These are phyloP conservation scores for Drepanosiphum platanoidis DNA, from an alignment of 2,888 invertebrate species.

Conservation along the genomic window DNA sequence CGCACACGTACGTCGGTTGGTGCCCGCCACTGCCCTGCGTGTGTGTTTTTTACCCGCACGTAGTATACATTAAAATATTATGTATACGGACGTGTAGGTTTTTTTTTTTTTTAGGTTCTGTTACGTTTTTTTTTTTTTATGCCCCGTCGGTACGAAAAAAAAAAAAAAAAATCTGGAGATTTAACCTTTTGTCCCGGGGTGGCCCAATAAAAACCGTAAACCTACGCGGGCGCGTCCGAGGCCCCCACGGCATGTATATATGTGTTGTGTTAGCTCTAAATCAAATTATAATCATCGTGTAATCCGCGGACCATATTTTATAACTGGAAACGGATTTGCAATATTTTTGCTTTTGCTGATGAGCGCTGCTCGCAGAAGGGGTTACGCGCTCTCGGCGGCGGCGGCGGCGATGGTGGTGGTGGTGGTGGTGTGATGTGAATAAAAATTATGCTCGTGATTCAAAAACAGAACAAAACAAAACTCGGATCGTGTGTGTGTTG, in stretches of 20 bases:
- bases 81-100: not conserved
- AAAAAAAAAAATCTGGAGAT: constrained; percentile 28
- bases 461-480: not conserved
- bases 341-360: constrained; percentile 21
- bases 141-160: not conserved
- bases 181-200: constrained; percentile 32
- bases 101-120: not conserved
- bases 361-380: not conserved
- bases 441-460: constrained; percentile 7
- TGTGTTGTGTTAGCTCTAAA: constrained; percentile 19
- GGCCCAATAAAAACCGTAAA: constrained; percentile 22
- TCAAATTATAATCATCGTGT: constrained; percentile 47
- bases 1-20: no score
- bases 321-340: constrained; percentile 35
- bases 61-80: constrained; percentile 15
- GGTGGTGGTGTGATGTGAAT: constrained; percentile 37
- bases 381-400: not conserved
- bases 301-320: constrained; percentile 34
- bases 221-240: not conserved
- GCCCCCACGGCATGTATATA: not conserved
- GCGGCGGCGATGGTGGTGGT: no score
- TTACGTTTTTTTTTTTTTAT: not conserved
- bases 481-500: not conserved
- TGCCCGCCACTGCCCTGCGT: no score
- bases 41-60: not conserved